phyloP scores from a whole-genome alignment of 2,113 vertebrate genomes.

The Cyprinodon variegatus region DNA sequence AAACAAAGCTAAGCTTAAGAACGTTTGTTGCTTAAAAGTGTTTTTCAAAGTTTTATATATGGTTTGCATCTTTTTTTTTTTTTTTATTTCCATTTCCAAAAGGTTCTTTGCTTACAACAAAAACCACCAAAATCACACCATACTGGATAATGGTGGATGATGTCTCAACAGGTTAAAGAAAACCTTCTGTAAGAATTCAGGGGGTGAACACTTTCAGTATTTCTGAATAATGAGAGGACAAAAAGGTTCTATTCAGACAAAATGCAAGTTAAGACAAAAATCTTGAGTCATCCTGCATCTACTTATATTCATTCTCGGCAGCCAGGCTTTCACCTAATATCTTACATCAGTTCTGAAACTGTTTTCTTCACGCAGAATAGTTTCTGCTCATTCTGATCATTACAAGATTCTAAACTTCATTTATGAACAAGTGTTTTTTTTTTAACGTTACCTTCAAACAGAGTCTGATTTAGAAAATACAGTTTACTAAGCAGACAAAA shows the following conservation, averaged over 20 bases:
- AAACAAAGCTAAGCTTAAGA: too few relatives aligned
- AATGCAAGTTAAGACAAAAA: not conserved
- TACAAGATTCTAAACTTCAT: not conserved
- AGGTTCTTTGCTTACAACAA: too few relatives aligned
- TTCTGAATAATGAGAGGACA: slow-evolving; percentile 37
- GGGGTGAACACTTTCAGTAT: slow-evolving; percentile 39
- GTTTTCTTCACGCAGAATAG: not conserved
- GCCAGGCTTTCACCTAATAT: not conserved
- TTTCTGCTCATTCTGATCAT: not conserved
- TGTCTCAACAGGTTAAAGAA: slow-evolving; percentile 25
- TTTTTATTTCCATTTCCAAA: too few relatives aligned
- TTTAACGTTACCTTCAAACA: not conserved
- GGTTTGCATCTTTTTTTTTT: too few relatives aligned
- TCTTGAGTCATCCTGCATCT: not conserved
- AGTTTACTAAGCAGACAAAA: not conserved
- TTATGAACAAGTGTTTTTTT: not conserved
- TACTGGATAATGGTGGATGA: slow-evolving; percentile 33
- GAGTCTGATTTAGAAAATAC: not conserved
- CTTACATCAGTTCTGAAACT: not conserved
- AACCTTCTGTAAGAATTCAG: slow-evolving; percentile 34
- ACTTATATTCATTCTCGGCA: not conserved
- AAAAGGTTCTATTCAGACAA: not conserved
- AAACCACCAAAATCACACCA: too few relatives aligned
- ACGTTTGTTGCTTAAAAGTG: too few relatives aligned
- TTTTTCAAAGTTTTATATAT: too few relatives aligned